Evolutionary conservation across 2,797 vertebrate species (phyloP).

Genomic region (Echeneis naucrates): DNA sequence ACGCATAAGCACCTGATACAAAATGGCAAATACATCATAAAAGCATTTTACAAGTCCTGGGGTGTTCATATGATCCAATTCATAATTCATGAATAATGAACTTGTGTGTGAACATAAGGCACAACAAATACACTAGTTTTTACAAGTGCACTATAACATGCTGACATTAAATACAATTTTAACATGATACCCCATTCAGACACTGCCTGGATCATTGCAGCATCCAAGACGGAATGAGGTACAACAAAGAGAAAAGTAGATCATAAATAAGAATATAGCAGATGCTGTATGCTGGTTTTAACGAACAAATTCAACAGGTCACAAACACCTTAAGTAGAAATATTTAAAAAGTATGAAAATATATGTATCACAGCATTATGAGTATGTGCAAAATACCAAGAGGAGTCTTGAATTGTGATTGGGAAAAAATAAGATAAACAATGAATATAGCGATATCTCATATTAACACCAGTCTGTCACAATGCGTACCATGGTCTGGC

Average conservation of each 20-base stretch:
- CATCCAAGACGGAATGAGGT: slow-evolving; percentile 56
- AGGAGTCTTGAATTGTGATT: slow-evolving; percentile 36
- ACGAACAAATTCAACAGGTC: slow-evolving; percentile 28
- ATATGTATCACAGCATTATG: slow-evolving; percentile 59
- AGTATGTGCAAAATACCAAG: slow-evolving; percentile 73
- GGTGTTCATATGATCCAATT: slow-evolving; percentile 24
- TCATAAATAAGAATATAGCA: slow-evolving; percentile 58
- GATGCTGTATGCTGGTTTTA: slow-evolving; percentile 41
- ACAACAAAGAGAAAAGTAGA: slow-evolving; percentile 28
- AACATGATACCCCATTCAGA: slow-evolving; percentile 31
- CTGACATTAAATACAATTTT: slow-evolving; percentile 30
- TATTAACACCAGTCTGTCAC: slow-evolving; percentile 41
- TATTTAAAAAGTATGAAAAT: slow-evolving; percentile 58
- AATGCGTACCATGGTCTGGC: slow-evolving; percentile 73
- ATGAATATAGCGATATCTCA: slow-evolving; percentile 38
- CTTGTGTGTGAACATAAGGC: slow-evolving; percentile 72
- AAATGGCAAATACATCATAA: slow-evolving; percentile 26
- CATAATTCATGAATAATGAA: slow-evolving; percentile 32
- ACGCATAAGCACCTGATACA: slow-evolving; percentile 47
- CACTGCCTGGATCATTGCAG: slow-evolving; percentile 43
- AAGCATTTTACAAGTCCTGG: slow-evolving; percentile 32
- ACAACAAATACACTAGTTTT: slow-evolving; percentile 64
- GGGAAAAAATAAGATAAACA: slow-evolving; percentile 30
- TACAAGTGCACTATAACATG: slow-evolving; percentile 49
- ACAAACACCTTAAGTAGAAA: slow-evolving; percentile 58